A percentile compares a stretch with the other conserved stretches of the same genome.
These are phyloP conservation scores for Napeogenes inachia DNA, from an alignment of 2,888 invertebrate species.

Conservation along the genomic window DNA sequence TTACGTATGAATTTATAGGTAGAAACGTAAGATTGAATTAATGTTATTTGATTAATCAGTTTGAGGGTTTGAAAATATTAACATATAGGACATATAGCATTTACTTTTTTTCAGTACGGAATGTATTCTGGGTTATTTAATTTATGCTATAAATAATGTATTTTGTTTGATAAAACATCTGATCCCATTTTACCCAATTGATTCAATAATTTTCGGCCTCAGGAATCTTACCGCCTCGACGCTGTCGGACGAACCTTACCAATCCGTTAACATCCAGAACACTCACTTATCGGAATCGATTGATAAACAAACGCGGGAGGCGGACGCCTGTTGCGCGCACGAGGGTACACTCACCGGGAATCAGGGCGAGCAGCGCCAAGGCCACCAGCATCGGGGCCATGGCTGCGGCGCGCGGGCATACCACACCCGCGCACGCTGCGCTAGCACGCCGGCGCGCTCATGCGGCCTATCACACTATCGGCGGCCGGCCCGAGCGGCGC, in stretches of 20 bases:
- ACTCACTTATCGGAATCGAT: conserved; percentile 55
- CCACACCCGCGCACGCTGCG: conserved; percentile 75
- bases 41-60: too few species aligned
- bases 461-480: conserved; percentile 55
- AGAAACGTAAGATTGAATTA: too few species aligned
- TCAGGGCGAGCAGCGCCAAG: conserved; percentile 69
- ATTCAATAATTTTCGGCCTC: conserved; percentile 4
- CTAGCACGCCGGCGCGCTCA: conserved; percentile 73
- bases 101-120: too few species aligned
- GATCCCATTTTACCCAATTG: background rate
- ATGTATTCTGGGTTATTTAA: too few species aligned
- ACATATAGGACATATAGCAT: too few species aligned
- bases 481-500: conserved; percentile 69
- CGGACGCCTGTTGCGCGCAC: conserved; percentile 65
- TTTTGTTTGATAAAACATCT: background rate
- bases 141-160: too few species aligned
- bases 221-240: conserved; percentile 18
- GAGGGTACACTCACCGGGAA: conserved; percentile 65
- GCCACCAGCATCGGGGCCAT: conserved; percentile 70
- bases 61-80: too few species aligned
- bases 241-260: conserved; percentile 22
- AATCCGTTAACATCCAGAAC: conserved; percentile 35
- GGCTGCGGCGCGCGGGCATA: conserved; percentile 74
- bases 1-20: too few species aligned
- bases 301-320: conserved; percentile 44